A percentile compares a stretch with the other conserved stretches of the same genome.
Conservation (phyloP, 2,797 vertebrate species). For the Geotrypetes seraphini region DNA sequence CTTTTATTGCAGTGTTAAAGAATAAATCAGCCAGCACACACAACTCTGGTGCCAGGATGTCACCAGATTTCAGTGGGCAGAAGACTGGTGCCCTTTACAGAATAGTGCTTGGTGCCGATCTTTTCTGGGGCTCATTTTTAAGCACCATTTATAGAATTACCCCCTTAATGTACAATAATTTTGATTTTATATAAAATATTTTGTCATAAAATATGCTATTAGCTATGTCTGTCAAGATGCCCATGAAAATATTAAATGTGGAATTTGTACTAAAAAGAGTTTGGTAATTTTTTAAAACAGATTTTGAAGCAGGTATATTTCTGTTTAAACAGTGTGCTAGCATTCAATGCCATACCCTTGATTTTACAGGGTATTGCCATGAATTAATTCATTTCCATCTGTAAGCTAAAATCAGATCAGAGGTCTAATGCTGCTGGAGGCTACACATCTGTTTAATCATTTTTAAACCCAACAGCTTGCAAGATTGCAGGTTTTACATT, state of each 20-base stretch:
- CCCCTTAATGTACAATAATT: no score
- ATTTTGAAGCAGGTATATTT: constrained; percentile 35
- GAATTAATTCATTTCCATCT: constrained; percentile 54
- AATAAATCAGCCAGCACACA: no score
- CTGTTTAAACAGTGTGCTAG: constrained; percentile 26
- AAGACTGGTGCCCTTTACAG: no score
- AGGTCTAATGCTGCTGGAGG: constrained; percentile 51
- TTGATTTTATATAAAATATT: no score
- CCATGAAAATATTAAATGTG: constrained; percentile 26
- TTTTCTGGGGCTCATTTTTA: no score
- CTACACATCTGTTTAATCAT: constrained; percentile 55
- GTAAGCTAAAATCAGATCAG: constrained; percentile 56
- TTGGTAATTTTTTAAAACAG: constrained; percentile 34
- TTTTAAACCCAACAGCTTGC: constrained; percentile 44
- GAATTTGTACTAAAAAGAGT: constrained; percentile 23
- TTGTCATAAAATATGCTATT: no score
- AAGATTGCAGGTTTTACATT: constrained; percentile 46
- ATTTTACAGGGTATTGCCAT: constrained; percentile 43
- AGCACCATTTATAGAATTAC: no score
- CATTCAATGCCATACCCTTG: constrained; percentile 34
- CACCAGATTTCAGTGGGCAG: no score
- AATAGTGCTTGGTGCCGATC: no score
- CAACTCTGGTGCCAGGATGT: no score
- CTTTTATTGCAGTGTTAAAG: not conserved
- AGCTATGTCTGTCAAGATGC: constrained; percentile 23